Evolutionary conservation across 2,797 vertebrate species (phyloP).

Genomic region (Malurus leucopterus): DNA sequence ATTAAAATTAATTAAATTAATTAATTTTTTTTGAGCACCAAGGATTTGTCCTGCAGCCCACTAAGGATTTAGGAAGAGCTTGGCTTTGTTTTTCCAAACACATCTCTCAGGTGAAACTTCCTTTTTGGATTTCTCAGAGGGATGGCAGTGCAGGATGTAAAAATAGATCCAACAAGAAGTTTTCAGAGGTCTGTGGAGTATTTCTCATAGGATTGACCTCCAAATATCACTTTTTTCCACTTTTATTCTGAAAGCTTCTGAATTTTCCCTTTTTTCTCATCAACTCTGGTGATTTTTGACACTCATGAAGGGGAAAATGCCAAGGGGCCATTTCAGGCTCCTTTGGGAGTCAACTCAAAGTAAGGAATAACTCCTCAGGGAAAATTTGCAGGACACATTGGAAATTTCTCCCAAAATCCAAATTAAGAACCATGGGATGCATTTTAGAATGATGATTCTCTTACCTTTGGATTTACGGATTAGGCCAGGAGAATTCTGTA

Average conservation of each 20-base stretch:
- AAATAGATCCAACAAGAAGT: background rate
- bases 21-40: background rate
- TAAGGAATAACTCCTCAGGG: background rate
- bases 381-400: background rate
- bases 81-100: background rate
- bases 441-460: background rate
- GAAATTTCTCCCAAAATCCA: background rate
- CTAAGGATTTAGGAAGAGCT: background rate
- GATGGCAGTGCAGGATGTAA: rapidly evolving
- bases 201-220: background rate
- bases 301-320: background rate
- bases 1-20: too few relatives aligned
- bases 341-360: background rate
- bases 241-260: background rate
- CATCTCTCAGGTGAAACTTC: rapidly evolving
- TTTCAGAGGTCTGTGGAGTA: background rate
- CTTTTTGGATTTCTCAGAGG: background rate
- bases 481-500: too few relatives aligned
- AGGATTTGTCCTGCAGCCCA: background rate
- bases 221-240: rapidly evolving
- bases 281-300: background rate
- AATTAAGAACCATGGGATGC: rapidly evolving
- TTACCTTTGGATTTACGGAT: background rate
- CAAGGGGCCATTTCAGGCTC: background rate
- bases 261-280: background rate